Evolutionary conservation across 1,140 invertebrate species (phyloP).

Genomic region (Amyelois transitella): DNA sequence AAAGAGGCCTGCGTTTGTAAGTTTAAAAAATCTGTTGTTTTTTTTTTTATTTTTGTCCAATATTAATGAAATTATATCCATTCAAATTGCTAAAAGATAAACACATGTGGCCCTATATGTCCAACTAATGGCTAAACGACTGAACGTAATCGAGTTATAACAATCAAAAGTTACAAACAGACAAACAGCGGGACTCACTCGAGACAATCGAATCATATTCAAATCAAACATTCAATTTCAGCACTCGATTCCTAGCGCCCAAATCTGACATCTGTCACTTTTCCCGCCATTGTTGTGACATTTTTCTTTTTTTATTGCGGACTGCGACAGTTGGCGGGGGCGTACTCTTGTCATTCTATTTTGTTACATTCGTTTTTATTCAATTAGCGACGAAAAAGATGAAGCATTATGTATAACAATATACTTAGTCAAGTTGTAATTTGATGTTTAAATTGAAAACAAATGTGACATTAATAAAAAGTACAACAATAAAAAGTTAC

Average conservation of each 20-base stretch:
- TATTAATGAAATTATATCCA: background rate
- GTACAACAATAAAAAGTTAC: background rate
- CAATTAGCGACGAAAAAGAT: conserved; percentile 2
- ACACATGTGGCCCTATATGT: background rate
- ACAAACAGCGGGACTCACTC: conserved; percentile 29
- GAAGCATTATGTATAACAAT: background rate
- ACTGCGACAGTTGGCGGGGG: conserved; percentile 50
- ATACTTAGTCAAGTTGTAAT: background rate
- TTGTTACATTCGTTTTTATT: conserved; percentile 5
- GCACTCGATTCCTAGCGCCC: conserved; percentile 17
- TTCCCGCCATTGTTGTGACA: conserved; percentile 43
- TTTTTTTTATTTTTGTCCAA: no score
- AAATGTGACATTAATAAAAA: background rate
- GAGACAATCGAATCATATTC: conserved; percentile 36
- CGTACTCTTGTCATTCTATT: conserved; percentile 9
- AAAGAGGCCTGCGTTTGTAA: no score
- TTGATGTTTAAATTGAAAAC: background rate
- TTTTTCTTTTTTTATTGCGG: conserved; percentile 32
- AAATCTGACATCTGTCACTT: conserved; percentile 61
- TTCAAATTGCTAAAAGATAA: background rate
- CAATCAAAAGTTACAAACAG: conserved; percentile 39
- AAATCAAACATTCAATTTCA: conserved; percentile 43
- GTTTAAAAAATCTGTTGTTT: no score
- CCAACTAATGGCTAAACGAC: conserved; percentile 45
- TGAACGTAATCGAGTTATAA: conserved; percentile 43